Conservation (phyloP, 2,797 vertebrate genomes). For the Pampus argenteus region DNA sequence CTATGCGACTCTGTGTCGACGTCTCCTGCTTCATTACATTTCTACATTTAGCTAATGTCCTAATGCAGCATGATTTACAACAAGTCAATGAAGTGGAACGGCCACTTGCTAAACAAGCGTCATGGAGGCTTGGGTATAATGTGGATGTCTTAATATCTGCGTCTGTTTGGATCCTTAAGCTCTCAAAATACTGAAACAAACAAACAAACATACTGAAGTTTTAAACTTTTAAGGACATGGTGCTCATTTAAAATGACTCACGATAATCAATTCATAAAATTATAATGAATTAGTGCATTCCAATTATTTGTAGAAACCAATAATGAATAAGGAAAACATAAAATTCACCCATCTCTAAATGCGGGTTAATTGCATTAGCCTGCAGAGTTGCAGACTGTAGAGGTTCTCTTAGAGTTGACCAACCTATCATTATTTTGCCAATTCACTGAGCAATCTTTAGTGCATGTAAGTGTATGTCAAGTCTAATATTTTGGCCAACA, state of each 20-base stretch:
- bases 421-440: not conserved
- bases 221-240: not conserved
- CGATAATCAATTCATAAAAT: not conserved
- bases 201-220: slow-evolving; percentile 16
- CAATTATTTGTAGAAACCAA: not conserved
- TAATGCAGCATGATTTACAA: slow-evolving; percentile 33
- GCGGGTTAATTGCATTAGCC: not conserved
- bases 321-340: not conserved
- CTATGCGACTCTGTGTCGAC: slow-evolving; percentile 13
- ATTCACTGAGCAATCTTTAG: slow-evolving; percentile 14
- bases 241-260: no score
- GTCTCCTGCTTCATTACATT: slow-evolving; percentile 59
- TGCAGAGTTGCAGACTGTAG: not conserved
- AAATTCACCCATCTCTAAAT: not conserved
- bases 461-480: not conserved
- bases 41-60: slow-evolving; percentile 67
- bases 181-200: not conserved
- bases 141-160: not conserved
- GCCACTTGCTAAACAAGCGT: slow-evolving; percentile 30
- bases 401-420: slow-evolving; percentile 1
- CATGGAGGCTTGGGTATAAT: not conserved
- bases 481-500: slow-evolving; percentile 14
- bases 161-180: not conserved
- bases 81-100: slow-evolving; percentile 42
- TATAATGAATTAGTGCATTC: not conserved